Base-by-base conservation (phyloP, 2,797 vertebrate genomes). In the Zalophus californianus region DNA sequence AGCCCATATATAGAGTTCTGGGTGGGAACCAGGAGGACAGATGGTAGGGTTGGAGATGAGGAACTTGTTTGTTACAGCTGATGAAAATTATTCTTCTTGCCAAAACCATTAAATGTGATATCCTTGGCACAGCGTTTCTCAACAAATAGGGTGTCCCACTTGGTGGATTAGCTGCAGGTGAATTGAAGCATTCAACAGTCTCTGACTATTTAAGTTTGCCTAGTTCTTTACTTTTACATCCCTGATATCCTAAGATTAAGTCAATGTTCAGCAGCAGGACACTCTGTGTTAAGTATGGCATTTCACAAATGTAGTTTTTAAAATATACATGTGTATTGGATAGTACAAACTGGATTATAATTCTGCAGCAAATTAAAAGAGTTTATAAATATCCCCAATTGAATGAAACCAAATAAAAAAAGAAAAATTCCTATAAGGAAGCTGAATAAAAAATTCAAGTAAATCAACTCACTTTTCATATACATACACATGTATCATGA, bases 41-140 rank as follows among this genome's bases (percentile, higher is more conserved):
- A 98, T 98, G 98, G 98, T 96, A 58, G 92, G 97, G 97, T 98
- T 98, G 97, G 97, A 98, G 97, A 98, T 96, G 97, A 96, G 94
- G 96, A 98, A 98, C 98, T 98, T 98, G 97, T 98, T 98, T 98
- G 98, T 97, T 98, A 97, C 96, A 98, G 96, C 97, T 98, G 97
- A 98, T 98, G 96, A 98, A 98, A 98, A 98, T 94, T 83, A 97
- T 96, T 95, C 94, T 93, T 97, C 91, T 96, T 97, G 97, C 98
- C 97, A 98, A 97, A 98, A 90, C 89, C 92, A 98, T 98, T 98
- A 97, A 97, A 97, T 87, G 73, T 86, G 94, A 94, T 97, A 98
- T 96, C 89, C 89, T 97, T 98, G 98, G 97, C 97, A 94, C 94
- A 93, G 95, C 58, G 29, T 90, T 98, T 97, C 96, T 96, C 95